Conservation (phyloP, 2,888 invertebrate species). For the Saturnia pavonia region DNA sequence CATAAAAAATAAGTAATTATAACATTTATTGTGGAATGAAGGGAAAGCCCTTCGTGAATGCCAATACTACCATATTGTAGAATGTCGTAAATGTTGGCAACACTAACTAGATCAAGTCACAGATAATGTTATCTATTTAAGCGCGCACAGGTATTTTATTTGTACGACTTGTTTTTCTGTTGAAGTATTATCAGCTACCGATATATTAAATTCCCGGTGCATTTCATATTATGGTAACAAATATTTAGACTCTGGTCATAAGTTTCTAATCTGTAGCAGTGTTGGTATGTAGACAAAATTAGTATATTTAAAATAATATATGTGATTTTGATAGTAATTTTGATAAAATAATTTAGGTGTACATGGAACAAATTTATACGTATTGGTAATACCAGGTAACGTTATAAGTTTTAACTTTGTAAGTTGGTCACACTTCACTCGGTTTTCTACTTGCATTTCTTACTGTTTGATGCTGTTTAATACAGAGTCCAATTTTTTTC, state of each 20-base stretch:
- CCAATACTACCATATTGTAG: no score
- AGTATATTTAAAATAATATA: background rate
- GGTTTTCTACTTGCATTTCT: background rate
- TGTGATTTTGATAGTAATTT: conserved; percentile 9
- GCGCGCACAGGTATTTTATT: no score
- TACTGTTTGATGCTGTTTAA: background rate
- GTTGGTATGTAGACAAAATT: background rate
- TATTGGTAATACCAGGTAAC: background rate
- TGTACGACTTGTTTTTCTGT: no score
- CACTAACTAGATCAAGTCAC: no score
- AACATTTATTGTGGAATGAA: no score
- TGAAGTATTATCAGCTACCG: no score
- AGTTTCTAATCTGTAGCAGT: conserved; percentile 2
- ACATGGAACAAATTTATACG: background rate
- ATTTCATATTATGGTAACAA: no score
- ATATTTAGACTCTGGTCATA: no score
- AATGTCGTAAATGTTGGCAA: no score
- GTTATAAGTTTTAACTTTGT: background rate
- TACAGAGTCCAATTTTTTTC: background rate
- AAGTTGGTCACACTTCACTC: background rate
- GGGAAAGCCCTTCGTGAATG: no score
- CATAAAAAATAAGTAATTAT: no score
- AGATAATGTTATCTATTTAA: no score
- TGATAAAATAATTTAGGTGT: conserved; percentile 6
- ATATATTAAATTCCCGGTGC: background rate